These are phyloP conservation scores for Schizaphis graminum DNA, from an alignment of 2,888 invertebrate genomes.

Conservation along the genomic window DNA sequence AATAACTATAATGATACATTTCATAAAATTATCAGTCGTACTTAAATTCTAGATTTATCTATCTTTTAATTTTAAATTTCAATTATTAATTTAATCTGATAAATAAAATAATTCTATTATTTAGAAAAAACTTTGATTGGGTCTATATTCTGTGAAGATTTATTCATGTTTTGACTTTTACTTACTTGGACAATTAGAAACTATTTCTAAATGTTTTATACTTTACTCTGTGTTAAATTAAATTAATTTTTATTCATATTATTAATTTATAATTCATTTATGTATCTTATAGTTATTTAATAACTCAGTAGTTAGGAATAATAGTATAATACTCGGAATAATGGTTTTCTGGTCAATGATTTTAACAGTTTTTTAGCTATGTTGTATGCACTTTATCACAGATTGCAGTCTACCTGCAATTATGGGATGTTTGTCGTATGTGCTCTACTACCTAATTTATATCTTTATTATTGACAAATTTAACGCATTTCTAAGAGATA, in stretches of 20 bases:
- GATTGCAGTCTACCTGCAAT: too few relatives aligned
- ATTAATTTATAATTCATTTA: background rate
- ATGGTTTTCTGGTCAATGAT: background rate
- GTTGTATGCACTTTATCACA: too few relatives aligned
- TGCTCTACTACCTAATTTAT: too few relatives aligned
- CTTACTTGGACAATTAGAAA: background rate
- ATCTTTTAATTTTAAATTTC: background rate
- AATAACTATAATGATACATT: background rate
- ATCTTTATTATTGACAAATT: too few relatives aligned
- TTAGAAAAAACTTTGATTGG: background rate
- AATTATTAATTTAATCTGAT: too few relatives aligned
- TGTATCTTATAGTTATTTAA: background rate
- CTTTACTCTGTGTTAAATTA: background rate
- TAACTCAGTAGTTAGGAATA: background rate
- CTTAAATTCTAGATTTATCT: background rate
- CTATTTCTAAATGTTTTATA: background rate
- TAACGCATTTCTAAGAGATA: too few relatives aligned
- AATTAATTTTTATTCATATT: background rate
- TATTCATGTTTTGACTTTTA: background rate
- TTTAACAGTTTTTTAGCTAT: background rate
- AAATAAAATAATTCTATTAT: constrained; percentile 2
- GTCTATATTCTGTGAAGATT: background rate
- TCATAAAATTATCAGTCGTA: background rate
- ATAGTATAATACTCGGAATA: background rate
- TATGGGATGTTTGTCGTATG: too few relatives aligned